Conservation (phyloP, 2,113 vertebrate species). For the Muscicapa adusta region DNA sequence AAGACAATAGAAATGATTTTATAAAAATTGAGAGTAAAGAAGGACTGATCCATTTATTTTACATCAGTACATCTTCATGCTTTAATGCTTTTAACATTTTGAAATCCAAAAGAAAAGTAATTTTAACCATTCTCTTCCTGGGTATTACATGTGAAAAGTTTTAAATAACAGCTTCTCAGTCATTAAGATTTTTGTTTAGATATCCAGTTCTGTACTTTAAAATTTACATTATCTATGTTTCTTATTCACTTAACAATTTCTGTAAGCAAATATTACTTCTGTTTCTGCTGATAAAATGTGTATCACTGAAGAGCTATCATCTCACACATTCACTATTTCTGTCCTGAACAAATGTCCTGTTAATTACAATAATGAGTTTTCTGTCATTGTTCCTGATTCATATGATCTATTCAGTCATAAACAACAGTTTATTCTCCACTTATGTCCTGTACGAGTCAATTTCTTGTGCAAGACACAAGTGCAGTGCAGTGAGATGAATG, state of each 20-base stretch:
- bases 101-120: neutral
- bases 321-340: neutral
- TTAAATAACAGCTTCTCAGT: neutral
- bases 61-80: neutral
- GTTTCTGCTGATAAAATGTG: neutral
- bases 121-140: neutral
- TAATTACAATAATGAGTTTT: neutral
- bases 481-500: accelerated
- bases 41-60: neutral
- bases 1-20: neutral
- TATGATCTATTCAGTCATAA: neutral
- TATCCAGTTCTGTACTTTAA: neutral
- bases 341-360: neutral
- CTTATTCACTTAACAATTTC: neutral
- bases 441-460: neutral
- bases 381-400: neutral
- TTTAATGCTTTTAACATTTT: neutral
- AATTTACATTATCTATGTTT: neutral
- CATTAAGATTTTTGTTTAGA: neutral
- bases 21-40: neutral
- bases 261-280: neutral
- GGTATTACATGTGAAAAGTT: neutral
- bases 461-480: neutral
- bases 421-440: neutral
- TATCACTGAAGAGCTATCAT: neutral